These are phyloP conservation scores for Notocelia uddmanniana DNA, from an alignment of 2,888 invertebrate genomes.

Conservation along the genomic window DNA sequence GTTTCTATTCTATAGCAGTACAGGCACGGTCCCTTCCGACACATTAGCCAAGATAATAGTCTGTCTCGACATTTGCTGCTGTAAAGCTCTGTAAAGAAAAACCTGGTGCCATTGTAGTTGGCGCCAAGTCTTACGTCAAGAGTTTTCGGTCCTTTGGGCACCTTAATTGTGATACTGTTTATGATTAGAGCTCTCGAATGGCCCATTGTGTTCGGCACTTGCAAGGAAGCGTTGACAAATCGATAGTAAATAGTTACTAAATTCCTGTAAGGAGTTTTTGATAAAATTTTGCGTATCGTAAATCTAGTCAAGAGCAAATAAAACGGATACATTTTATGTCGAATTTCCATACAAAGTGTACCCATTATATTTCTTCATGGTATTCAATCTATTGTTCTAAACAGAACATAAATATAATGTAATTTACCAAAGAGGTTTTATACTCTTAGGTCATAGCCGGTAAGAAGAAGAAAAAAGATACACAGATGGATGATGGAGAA, in stretches of 20 bases:
- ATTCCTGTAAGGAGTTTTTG: not conserved
- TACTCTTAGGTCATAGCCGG: too few species aligned
- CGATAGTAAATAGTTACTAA: not conserved
- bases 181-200: constrained; percentile 23
- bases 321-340: too few species aligned
- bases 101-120: constrained; percentile 54
- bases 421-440: too few species aligned
- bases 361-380: too few species aligned
- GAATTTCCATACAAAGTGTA: too few species aligned
- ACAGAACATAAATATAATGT: too few species aligned
- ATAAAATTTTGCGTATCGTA: too few species aligned
- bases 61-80: not conserved
- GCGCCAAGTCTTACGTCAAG: constrained; percentile 64
- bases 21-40: constrained; percentile 21
- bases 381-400: too few species aligned
- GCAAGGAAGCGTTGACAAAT: constrained; percentile 3
- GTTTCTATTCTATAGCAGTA: constrained; percentile 16
- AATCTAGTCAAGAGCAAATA: too few species aligned
- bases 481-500: too few species aligned
- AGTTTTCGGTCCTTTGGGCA: constrained; percentile 30
- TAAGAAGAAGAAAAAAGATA: too few species aligned
- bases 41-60: constrained; percentile 16
- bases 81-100: not conserved
- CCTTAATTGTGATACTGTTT: constrained; percentile 15
- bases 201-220: constrained; percentile 7